Evolutionary conservation across 1,140 invertebrate species (phyloP), one percentile per base, ranked within the genome.

Genomic region (Seison nebaliae): DNA sequence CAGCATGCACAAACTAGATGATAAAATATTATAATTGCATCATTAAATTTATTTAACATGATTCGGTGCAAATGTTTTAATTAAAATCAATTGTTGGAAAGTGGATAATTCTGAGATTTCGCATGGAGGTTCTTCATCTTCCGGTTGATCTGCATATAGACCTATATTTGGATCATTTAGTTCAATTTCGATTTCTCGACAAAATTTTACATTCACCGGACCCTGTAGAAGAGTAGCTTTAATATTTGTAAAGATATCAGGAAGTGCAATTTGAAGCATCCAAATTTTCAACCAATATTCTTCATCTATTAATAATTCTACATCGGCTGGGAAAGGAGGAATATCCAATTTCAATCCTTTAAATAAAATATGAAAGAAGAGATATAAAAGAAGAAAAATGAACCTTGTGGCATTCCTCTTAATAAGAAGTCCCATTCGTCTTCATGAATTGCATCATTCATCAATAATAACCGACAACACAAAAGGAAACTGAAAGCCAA

Each of bases 361-460:
- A n/a, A n/a, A n/a, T n/a, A n/a, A n/a, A n/a, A n/a, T n/a, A n/a
- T n/a, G n/a, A n/a, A n/a, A n/a, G n/a, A n/a, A n/a, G n/a, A n/a
- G n/a, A n/a, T n/a, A n/a, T n/a, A n/a, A n/a, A n/a, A n/a, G n/a
- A n/a, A n/a, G n/a, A n/a, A n/a, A n/a, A n/a, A n/a, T n/a, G n/a
- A n/a, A n/a, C n/a, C n/a, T n/a, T n/a, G n/a, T n/a, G 28, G 57
- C 1, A 69, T 60, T 7, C 74, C 74, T 19, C 72, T 62, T 4
- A 78, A 53, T 38, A 78, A 62, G 50, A 71, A 78, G 53, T 70
- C 69, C 69, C 70, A 76, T 45, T 76, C 66, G 0, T 48, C 44
- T 1, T 62, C 54, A 0, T 47, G 51, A 4, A 78, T 65, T 4
- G 53, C 40, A 0, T 58, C 59, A 1, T 58, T 58, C 43, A 74